Percentiles rank a stretch among this genome's conserved stretches.
Conservation (phyloP, 2,888 invertebrate genomes). For the Hedychridium roseum region DNA sequence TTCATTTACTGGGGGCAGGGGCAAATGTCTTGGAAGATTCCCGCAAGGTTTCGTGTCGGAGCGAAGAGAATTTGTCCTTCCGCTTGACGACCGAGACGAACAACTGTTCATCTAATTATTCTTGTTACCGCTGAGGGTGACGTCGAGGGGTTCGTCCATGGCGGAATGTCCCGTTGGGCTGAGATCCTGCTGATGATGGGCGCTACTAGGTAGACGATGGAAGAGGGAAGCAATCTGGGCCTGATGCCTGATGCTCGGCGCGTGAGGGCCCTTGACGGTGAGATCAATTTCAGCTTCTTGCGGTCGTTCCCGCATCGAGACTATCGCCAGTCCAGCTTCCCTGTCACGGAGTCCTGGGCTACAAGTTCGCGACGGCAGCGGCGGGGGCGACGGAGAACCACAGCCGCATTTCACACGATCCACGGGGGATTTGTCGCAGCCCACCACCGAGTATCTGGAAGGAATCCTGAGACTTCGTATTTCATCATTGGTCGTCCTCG, state of each 20-base stretch:
- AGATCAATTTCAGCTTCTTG: constrained; percentile 61
- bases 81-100: too few species aligned
- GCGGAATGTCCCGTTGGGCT: constrained; percentile 42
- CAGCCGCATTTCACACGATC: constrained; percentile 56
- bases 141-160: constrained; percentile 59
- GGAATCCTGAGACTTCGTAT: neutral
- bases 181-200: constrained; percentile 41
- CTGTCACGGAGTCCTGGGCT: constrained; percentile 39
- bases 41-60: too few species aligned
- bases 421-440: constrained; percentile 57
- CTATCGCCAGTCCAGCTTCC: constrained; percentile 19
- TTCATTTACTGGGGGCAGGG: too few species aligned
- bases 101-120: constrained; percentile 48
- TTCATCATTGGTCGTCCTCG: neutral
- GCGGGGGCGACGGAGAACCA: constrained; percentile 44
- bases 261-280: constrained; percentile 52
- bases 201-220: constrained; percentile 45
- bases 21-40: too few species aligned
- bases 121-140: constrained; percentile 54
- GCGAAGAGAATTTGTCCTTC: too few species aligned
- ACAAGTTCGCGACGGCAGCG: constrained; percentile 36
- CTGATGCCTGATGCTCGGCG: constrained; percentile 29
- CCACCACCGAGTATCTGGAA: constrained; percentile 47
- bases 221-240: constrained; percentile 47
- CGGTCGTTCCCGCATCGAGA: constrained; percentile 41